A percentile compares a stretch with the other conserved stretches of the same genome.
phyloP scores from a whole-genome alignment of 2,888 invertebrate species.

The Notodonta dromedarius region DNA sequence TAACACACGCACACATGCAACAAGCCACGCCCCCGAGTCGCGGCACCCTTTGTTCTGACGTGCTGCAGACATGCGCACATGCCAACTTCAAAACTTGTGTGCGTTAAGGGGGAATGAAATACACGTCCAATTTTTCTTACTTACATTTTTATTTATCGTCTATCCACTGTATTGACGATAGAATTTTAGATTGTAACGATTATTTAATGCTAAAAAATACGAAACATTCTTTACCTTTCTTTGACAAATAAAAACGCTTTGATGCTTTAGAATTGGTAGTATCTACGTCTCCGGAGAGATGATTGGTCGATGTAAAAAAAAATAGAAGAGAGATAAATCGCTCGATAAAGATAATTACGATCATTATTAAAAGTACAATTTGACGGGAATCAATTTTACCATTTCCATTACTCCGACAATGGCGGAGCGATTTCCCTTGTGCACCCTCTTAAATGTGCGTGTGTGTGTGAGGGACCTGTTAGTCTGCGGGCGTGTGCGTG shows the following conservation, averaged over 20 bases:
- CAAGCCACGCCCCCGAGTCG: slow-evolving; percentile 58
- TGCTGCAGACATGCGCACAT: slow-evolving; percentile 63
- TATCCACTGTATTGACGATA: slow-evolving; percentile 46
- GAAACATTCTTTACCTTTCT: slow-evolving; percentile 19
- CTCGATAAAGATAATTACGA: slow-evolving; percentile 73
- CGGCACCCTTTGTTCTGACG: slow-evolving; percentile 66
- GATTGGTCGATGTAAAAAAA: slow-evolving; percentile 29
- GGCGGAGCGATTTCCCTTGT: slow-evolving; percentile 71
- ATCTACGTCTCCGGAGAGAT: slow-evolving; percentile 30
- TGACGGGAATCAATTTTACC: slow-evolving; percentile 72
- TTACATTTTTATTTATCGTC: slow-evolving; percentile 64
- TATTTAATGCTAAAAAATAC: slow-evolving; percentile 51
- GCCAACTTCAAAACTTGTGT: slow-evolving; percentile 38
- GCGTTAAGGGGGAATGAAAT: slow-evolving; percentile 64
- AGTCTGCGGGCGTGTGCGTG: slow-evolving; percentile 40
- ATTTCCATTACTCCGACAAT: slow-evolving; percentile 78
- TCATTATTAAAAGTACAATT: slow-evolving; percentile 75
- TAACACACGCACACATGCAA: slow-evolving; percentile 66
- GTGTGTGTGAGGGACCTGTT: slow-evolving; percentile 33
- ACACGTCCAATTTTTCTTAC: slow-evolving; percentile 70
- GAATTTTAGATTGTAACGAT: slow-evolving; percentile 53
- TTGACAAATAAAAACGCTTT: slow-evolving; percentile 30
- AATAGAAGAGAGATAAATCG: slow-evolving; percentile 33
- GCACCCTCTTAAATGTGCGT: slow-evolving; percentile 65
- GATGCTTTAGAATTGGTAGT: slow-evolving; percentile 32